Evolutionary conservation across 2,888 invertebrate species (phyloP), one percentile per base, ranked within the genome.

Genomic region (Doris montereyensis): DNA sequence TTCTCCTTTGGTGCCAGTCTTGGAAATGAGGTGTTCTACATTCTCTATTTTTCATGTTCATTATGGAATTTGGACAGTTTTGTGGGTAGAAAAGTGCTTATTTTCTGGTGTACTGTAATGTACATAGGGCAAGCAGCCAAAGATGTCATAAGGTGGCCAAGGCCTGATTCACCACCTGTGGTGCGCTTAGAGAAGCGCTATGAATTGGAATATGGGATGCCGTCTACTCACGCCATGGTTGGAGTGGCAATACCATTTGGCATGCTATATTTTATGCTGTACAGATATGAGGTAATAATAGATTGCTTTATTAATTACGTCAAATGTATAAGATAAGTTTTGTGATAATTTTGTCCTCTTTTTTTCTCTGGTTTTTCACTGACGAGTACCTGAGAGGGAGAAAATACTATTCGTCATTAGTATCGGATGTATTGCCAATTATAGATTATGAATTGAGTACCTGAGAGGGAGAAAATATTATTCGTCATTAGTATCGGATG

Each of bases 201-300:
- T 96, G 95, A 95, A 0, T 92, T 96, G 85, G 97, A 97, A 90
- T 97, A 97, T 92, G 97, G 97, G 17, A 97, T 97, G 96, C 97
- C 97, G 0, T 97, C 97, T 0, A 97, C 97, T 0, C 97, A 97
- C 92, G 97, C 97, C 5, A 96, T 97, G 96, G 95, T 96, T 58
- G 96, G 95, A 0, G 94, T 96, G 21, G 95, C 96, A 0, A 95
- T 97, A 86, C 97, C 97, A 58, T 96, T 96, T 91, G 95, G 96
- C 0, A 94, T 97, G 75, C 92, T 97, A 77, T 92, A 96, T 78
- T 96, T 85, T 21, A 83, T 85, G 60, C 77, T 81, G 34, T 83
- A 81, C 65, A 80, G 84, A 77, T 88, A 87, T 83, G 85, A 88
- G 87, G 88, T 88, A 83, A 65, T 70, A 58, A 41, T 17, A 41